Evolutionary conservation across 1,140 invertebrate species (phyloP).

Genomic region (Ptiloglossa arizonensis): DNA sequence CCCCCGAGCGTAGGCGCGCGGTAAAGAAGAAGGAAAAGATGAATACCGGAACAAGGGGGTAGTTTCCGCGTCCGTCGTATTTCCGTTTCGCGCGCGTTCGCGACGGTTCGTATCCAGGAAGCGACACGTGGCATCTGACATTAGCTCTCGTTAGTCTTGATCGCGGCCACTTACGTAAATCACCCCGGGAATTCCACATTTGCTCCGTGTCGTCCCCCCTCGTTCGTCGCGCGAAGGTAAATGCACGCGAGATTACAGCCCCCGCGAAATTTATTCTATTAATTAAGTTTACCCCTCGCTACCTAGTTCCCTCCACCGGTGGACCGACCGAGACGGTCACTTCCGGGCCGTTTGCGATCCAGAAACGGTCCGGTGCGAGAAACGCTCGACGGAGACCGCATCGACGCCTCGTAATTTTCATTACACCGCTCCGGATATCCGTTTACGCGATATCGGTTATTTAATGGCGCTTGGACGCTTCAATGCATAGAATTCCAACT

Average conservation of each 20-base stretch:
- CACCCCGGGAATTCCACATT: constrained; percentile 67
- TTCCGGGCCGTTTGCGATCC: constrained; percentile 37
- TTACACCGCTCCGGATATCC: neutral
- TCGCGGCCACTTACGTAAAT: constrained; percentile 72
- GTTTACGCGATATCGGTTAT: neutral
- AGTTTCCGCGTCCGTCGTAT: constrained; percentile 31
- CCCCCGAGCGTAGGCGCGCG: constrained; percentile 28
- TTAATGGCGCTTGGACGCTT: no score
- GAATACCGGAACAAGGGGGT: no score
- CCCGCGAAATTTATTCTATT: constrained; percentile 69
- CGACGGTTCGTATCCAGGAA: constrained; percentile 24
- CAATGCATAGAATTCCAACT: no score
- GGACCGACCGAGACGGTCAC: constrained; percentile 46
- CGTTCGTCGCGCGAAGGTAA: constrained; percentile 56
- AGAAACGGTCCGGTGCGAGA: neutral
- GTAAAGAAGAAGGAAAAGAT: constrained; percentile 39
- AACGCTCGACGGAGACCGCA: neutral
- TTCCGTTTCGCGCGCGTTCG: neutral
- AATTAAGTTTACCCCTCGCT: constrained; percentile 66
- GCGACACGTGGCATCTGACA: constrained; percentile 60
- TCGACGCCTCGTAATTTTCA: constrained; percentile 16
- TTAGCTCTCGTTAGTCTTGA: constrained; percentile 71
- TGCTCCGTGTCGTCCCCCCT: constrained; percentile 27
- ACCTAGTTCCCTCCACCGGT: constrained; percentile 9
- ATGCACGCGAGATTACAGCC: constrained; percentile 63